Evolutionary conservation across 2,888 invertebrate genomes (phyloP).

Genomic region (Cerastoderma edule): DNA sequence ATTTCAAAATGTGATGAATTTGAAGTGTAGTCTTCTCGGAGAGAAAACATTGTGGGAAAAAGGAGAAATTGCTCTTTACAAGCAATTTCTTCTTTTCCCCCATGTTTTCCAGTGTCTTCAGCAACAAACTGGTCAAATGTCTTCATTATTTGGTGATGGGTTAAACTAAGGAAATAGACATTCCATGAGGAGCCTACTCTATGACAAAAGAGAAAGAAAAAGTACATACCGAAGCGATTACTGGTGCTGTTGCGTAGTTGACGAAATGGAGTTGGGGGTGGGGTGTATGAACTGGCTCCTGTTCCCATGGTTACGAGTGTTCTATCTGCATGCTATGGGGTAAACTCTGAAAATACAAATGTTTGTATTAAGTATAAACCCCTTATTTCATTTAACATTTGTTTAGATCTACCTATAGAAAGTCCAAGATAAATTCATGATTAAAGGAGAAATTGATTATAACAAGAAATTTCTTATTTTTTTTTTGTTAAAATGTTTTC

Average conservation of each 20-base stretch:
- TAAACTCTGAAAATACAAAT: neutral
- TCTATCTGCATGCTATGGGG: neutral
- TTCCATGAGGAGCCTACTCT: too few relatives aligned
- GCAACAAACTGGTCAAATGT: neutral
- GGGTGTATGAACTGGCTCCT: constrained; percentile 59
- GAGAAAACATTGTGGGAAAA: constrained; percentile 13
- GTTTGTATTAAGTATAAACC: too few relatives aligned
- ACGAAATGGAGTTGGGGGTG: constrained; percentile 55
- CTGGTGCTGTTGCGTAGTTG: constrained; percentile 29
- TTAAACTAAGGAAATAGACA: too few relatives aligned
- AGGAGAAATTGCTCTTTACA: constrained; percentile 7
- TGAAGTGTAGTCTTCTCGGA: too few relatives aligned
- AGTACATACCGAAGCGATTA: too few relatives aligned
- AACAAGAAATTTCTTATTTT: too few relatives aligned
- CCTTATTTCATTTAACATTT: too few relatives aligned
- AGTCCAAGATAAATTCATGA: neutral
- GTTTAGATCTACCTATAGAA: neutral
- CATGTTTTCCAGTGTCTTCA: neutral
- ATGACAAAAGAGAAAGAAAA: too few relatives aligned
- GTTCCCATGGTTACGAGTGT: constrained; percentile 44
- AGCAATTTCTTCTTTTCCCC: constrained; percentile 7
- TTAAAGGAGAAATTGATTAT: neutral
- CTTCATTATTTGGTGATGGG: neutral
- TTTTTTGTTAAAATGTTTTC: too few relatives aligned
- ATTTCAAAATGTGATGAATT: too few relatives aligned